Base-by-base conservation (phyloP, 2,797 vertebrate genomes). In the Avahi laniger region DNA sequence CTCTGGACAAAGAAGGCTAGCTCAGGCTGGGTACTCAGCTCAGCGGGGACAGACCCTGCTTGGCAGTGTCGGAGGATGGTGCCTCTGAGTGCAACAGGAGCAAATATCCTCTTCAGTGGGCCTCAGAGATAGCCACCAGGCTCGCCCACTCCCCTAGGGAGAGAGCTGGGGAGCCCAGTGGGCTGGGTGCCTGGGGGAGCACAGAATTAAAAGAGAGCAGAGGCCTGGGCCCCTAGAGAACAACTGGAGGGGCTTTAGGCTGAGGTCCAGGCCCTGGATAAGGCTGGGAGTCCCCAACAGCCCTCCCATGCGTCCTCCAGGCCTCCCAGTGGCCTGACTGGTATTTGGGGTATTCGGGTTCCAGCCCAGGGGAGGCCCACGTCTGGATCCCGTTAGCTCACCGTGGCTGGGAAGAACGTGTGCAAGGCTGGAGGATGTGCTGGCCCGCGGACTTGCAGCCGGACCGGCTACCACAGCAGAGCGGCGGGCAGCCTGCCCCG, bases 311-410 rank as follows among this genome's bases (percentile, higher is more conserved):
- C 5, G 11, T 85, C 88, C 52, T 57, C 81, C 35, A 65, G 88
- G 92, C 97, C 82, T 97, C 63, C 78, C 75, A 95, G 81, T 78
- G 91, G 90, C 96, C 73, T 15, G 57, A 52, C 85, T 95, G 97
- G 95, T 95, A 97, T 97, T 97, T 96, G 61, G 93, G 91, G 48
- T 96, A 97, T 95, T 97, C 96, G 96, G 97, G 97, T 97, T 97
- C 96, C 93, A 97, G 78, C 78, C 92, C 92, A 97, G 89, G 38
- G 5, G 85, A 94, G 69, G 88, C 48, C 61, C 72, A 94, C 97
- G 97, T 98, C 97, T 98, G 97, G 96, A 95, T 97, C 50, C 50
- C 7, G 22, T 98, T 97, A 97, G 84, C 73, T 94, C 4, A 3
- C 76, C 0, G 94, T 92, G 91, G 94, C 92, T 63, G 18, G 65